Evolutionary conservation across 1,140 invertebrate species (phyloP).

Genomic region (Notospermus geniculatus): DNA sequence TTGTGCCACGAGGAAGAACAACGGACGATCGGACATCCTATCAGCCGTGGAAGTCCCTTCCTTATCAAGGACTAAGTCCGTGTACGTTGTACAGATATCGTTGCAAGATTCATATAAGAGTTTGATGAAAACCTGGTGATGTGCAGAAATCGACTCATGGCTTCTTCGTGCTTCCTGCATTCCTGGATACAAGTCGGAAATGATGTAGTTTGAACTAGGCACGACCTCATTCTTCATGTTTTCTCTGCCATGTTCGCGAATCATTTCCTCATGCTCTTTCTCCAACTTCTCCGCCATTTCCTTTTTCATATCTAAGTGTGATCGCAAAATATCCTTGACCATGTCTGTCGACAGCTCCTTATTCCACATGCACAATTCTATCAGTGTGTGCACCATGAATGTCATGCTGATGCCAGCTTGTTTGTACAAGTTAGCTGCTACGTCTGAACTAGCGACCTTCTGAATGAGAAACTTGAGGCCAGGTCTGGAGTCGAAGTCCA

Average conservation of each 20-base stretch:
- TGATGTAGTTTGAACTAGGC: not conserved
- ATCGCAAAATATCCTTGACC: not conserved
- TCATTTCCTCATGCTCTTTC: not conserved
- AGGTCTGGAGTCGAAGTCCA: slow-evolving; percentile 83
- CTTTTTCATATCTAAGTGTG: not conserved
- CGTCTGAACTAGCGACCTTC: slow-evolving; percentile 83
- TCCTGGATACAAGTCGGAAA: not conserved
- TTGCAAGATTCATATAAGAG: slow-evolving; percentile 60
- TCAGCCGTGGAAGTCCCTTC: slow-evolving; percentile 62
- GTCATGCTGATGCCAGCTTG: slow-evolving; percentile 90
- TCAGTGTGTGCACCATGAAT: slow-evolving; percentile 80
- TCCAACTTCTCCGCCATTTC: not conserved
- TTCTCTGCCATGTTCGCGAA: not conserved
- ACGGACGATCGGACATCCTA: slow-evolving; percentile 62
- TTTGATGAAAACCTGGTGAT: slow-evolving; percentile 43
- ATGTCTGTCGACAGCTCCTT: not conserved
- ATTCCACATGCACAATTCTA: slow-evolving; percentile 69
- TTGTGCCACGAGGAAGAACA: slow-evolving; percentile 66
- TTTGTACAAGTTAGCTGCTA: slow-evolving; percentile 87
- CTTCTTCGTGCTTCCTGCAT: not conserved
- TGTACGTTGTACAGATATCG: slow-evolving; percentile 64
- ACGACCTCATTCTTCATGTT: not conserved
- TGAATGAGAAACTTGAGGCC: slow-evolving; percentile 90
- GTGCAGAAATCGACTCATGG: not conserved
- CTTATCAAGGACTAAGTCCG: slow-evolving; percentile 63